Evolutionary conservation across 2,797 vertebrate genomes (phyloP).

Genomic region (Margarornis squamiger): DNA sequence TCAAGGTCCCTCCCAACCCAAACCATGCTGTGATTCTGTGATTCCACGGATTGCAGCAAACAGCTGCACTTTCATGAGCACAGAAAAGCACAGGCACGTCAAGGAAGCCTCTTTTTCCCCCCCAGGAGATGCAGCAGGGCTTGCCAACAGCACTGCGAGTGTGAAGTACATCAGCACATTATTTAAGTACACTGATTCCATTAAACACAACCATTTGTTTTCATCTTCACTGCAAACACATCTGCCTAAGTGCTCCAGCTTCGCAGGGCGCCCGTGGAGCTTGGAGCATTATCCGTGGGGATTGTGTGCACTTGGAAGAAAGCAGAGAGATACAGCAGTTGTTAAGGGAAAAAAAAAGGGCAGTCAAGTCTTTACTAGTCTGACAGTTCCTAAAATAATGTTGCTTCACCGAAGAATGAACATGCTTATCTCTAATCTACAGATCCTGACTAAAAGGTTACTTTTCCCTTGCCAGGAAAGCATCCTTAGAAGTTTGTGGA

Average conservation of each 20-base stretch:
- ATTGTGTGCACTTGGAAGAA: background rate
- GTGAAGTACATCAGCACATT: conserved; percentile 50
- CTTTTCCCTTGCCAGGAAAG: conserved; percentile 24
- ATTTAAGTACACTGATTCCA: conserved; percentile 47
- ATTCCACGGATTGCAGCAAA: background rate
- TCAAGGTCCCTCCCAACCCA: background rate
- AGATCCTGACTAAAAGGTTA: conserved; percentile 29
- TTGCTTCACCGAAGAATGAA: conserved; percentile 11
- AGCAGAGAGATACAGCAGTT: conserved; percentile 15
- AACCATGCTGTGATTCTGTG: background rate
- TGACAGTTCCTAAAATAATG: conserved; percentile 55
- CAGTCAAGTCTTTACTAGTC: conserved; percentile 53
- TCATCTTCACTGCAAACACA: conserved; percentile 42
- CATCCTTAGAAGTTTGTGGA: conserved; percentile 11
- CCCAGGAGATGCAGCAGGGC: conserved; percentile 22
- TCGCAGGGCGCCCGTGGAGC: background rate
- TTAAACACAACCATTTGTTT: conserved; percentile 60
- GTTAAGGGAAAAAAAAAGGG: background rate
- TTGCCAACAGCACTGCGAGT: background rate
- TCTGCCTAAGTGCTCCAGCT: conserved; percentile 53
- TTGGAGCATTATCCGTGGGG: background rate
- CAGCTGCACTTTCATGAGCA: conserved; percentile 28
- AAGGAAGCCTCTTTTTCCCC: background rate
- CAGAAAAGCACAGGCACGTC: background rate
- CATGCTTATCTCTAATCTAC: conserved; percentile 34